Conservation (phyloP, 2,888 invertebrate genomes). For the Stenodera caucasica region DNA sequence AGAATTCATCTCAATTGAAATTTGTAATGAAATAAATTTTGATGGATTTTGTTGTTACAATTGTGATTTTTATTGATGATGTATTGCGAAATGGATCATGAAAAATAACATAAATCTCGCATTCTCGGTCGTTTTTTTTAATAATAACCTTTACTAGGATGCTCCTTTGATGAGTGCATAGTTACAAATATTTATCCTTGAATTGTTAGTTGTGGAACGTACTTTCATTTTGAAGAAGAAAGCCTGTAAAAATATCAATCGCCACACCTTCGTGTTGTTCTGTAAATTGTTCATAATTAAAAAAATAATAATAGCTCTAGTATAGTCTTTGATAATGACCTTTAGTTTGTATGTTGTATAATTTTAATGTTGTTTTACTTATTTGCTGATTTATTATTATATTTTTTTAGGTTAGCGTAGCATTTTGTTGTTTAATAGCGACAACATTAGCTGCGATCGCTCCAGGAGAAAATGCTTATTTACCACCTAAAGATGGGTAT, state of each 20-base stretch:
- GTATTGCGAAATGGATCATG: conserved; percentile 10
- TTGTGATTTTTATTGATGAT: conserved; percentile 7
- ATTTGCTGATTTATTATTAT: conserved; percentile 7
- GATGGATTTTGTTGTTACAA: too few species aligned
- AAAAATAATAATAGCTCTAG: conserved; percentile 26
- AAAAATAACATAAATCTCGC: conserved; percentile 20
- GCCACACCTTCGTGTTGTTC: conserved; percentile 20
- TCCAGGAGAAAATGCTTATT: conserved; percentile 73
- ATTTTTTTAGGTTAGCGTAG: conserved; percentile 59
- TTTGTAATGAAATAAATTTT: neutral
- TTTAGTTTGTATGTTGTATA: conserved; percentile 9
- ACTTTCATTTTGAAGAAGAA: conserved; percentile 26
- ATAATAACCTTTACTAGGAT: conserved; percentile 23
- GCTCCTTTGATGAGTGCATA: conserved; percentile 24
- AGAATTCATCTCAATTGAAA: neutral
- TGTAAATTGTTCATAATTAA: conserved; percentile 10
- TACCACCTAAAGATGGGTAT: conserved; percentile 75
- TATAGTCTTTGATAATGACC: conserved; percentile 31
- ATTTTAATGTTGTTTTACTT: conserved; percentile 8
- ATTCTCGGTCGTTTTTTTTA: conserved; percentile 20
- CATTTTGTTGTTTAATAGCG: conserved; percentile 56
- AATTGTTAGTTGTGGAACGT: conserved; percentile 15
- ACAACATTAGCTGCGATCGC: conserved; percentile 59
- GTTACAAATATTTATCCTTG: conserved; percentile 28
- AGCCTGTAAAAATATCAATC: conserved; percentile 18